Evolutionary conservation across 2,888 invertebrate genomes (phyloP).

Genomic region (Coecobrya sp.): DNA sequence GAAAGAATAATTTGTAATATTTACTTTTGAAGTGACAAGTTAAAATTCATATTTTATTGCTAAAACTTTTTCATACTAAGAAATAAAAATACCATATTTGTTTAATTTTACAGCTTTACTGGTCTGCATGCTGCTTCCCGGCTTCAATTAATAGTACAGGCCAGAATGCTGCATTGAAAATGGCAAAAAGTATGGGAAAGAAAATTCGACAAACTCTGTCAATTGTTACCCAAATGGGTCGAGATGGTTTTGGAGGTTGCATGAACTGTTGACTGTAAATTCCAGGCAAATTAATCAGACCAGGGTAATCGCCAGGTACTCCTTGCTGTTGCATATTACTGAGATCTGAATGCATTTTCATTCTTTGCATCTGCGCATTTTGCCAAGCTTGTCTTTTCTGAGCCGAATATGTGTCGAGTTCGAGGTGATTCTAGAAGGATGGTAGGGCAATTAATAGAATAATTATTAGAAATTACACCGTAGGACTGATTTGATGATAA

Average conservation of each 20-base stretch:
- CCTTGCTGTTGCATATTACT: slow-evolving; percentile 2
- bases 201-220: slow-evolving; percentile 93
- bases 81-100: background rate
- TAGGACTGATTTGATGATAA: too few species aligned
- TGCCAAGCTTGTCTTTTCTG: slow-evolving; percentile 68
- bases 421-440: too few species aligned
- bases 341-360: background rate
- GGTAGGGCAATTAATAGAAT: too few species aligned
- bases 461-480: too few species aligned
- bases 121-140: slow-evolving; percentile 53
- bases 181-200: slow-evolving; percentile 93
- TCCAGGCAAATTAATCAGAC: slow-evolving; percentile 26
- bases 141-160: slow-evolving; percentile 89
- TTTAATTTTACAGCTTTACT: slow-evolving; percentile 7
- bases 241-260: slow-evolving; percentile 13
- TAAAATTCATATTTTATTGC: background rate
- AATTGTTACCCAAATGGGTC: slow-evolving; percentile 91
- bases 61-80: background rate
- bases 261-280: background rate
- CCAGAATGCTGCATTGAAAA: slow-evolving; percentile 94
- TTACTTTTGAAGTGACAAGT: too few species aligned
- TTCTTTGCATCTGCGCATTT: slow-evolving; percentile 15
- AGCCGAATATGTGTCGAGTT: slow-evolving; percentile 5
- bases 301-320: slow-evolving; percentile 1
- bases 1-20: too few species aligned